Conservation (phyloP, 2,888 invertebrate species). For the Acrobasis suavella region DNA sequence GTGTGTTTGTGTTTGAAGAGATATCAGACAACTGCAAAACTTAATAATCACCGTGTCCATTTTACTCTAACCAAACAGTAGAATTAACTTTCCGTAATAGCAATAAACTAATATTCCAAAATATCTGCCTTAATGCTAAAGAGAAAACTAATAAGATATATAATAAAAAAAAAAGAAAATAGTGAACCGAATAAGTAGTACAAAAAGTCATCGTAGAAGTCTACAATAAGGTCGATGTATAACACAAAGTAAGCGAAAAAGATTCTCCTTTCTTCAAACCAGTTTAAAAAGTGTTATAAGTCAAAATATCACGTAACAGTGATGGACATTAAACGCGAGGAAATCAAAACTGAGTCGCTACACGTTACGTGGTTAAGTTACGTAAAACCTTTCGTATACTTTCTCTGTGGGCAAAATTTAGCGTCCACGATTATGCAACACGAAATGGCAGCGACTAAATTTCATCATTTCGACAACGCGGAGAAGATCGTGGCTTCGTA, state of each 20-base stretch:
- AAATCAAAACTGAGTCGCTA: slow-evolving; percentile 78
- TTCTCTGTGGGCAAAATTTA: slow-evolving; percentile 82
- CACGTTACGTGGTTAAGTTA: slow-evolving; percentile 73
- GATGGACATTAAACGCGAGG: slow-evolving; percentile 76
- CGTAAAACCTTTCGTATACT: slow-evolving; percentile 81
- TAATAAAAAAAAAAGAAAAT: too few species aligned
- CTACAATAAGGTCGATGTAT: not conserved
- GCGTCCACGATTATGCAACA: slow-evolving; percentile 74
- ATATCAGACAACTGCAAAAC: not conserved
- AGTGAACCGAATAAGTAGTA: too few species aligned
- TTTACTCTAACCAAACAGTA: too few species aligned
- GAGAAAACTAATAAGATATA: too few species aligned
- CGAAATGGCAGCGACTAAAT: slow-evolving; percentile 80
- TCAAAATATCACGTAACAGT: slow-evolving; percentile 69
- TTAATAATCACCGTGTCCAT: not conserved
- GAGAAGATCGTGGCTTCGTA: slow-evolving; percentile 70
- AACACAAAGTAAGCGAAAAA: not conserved
- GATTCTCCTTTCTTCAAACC: slow-evolving; percentile 13
- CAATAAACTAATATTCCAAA: too few species aligned
- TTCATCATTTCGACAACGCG: slow-evolving; percentile 72
- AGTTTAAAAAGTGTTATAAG: slow-evolving; percentile 43
- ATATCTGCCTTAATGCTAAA: too few species aligned
- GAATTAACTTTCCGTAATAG: too few species aligned
- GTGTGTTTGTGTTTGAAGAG: not conserved
- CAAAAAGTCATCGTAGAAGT: not conserved